Conservation (phyloP, 2,797 vertebrate genomes). For the Strix occidentalis region DNA sequence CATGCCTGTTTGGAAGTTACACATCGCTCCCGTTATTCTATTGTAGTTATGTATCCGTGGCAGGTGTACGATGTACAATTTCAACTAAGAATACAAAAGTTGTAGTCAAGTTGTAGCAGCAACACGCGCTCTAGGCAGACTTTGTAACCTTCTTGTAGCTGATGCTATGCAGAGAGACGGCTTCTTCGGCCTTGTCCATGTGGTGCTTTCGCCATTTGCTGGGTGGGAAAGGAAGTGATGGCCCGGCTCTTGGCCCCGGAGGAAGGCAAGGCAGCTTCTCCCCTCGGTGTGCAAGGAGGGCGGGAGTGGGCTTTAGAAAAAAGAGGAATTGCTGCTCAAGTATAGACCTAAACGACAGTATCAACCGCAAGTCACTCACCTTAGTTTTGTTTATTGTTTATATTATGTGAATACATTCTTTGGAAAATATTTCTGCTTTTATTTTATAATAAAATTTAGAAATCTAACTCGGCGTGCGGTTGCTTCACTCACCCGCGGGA, state of each 20-base stretch:
- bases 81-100: conserved; percentile 43
- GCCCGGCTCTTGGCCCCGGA: neutral
- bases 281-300: neutral
- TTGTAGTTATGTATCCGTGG: conserved; percentile 50
- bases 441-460: conserved; percentile 87
- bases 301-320: neutral
- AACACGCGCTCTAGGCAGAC: conserved; percentile 49
- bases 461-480: conserved; percentile 34
- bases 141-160: conserved; percentile 62
- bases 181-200: conserved; percentile 47
- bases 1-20: conserved; percentile 27
- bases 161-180: conserved; percentile 54
- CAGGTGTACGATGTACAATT: conserved; percentile 59
- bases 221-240: neutral
- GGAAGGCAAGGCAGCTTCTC: neutral
- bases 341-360: conserved; percentile 49
- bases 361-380: conserved; percentile 55
- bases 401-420: conserved; percentile 83
- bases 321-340: conserved; percentile 42
- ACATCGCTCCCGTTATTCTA: conserved; percentile 23
- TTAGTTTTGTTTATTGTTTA: conserved; percentile 75
- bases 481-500: conserved; percentile 42
- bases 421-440: conserved; percentile 83
- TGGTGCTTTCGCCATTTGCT: conserved; percentile 57
- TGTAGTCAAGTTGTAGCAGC: conserved; percentile 50